Evolutionary conservation across 53 echinoderm and acorn worm genomes (phyloP).

Genomic region (Crossaster papposus): DNA sequence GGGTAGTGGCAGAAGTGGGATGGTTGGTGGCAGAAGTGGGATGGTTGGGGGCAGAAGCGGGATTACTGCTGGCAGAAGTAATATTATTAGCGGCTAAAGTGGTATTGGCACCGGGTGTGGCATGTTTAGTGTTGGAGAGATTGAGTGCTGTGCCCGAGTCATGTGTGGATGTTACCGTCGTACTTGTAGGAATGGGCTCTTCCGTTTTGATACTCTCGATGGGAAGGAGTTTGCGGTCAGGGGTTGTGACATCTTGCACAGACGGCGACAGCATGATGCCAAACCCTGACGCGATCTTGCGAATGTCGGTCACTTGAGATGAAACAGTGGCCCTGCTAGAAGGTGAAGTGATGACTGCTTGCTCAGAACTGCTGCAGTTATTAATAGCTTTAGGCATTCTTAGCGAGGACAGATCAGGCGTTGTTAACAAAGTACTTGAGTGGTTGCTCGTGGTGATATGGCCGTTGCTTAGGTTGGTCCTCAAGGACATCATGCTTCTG

Average conservation of each 20-base stretch:
- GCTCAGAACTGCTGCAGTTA: constrained; percentile 35
- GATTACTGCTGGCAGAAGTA: neutral
- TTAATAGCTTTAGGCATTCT: constrained; percentile 30
- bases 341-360: constrained; percentile 5
- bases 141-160: constrained; percentile 35
- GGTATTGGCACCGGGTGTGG: constrained; percentile 19
- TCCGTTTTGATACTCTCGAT: constrained; percentile 48
- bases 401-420: constrained; percentile 34
- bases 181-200: neutral
- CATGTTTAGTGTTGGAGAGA: constrained; percentile 35
- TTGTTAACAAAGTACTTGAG: constrained; percentile 13
- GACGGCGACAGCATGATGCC: constrained; percentile 75
- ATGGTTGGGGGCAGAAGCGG: constrained; percentile 26
- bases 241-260: constrained; percentile 35
- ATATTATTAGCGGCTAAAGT: neutral
- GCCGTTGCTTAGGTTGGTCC: constrained; percentile 42
- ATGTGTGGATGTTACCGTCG: constrained; percentile 12
- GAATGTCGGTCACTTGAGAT: constrained; percentile 73
- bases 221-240: constrained; percentile 34
- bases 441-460: constrained; percentile 22
- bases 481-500: neutral
- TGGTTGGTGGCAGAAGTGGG: neutral
- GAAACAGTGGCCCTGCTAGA: constrained; percentile 33
- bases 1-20: constrained; percentile 35
- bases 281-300: constrained; percentile 83